Conservation (phyloP, 2,113 vertebrate species). For the Dromiciops gliroides region DNA sequence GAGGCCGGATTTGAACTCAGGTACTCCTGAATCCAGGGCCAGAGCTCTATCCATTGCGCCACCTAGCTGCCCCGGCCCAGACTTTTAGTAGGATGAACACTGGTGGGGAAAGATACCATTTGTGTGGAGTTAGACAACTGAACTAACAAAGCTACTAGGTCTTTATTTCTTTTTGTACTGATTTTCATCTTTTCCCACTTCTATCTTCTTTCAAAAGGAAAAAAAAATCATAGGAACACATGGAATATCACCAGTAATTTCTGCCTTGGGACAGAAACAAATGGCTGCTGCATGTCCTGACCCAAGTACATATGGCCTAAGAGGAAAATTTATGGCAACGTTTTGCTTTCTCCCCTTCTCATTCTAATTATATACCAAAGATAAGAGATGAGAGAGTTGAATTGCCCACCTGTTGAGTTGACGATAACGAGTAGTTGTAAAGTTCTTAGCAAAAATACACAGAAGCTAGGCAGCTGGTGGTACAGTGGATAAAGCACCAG, state of each 20-base stretch:
- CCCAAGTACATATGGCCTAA: background rate
- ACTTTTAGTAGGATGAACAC: background rate
- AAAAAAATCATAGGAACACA: background rate
- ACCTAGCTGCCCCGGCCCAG: no score
- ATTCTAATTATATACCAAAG: background rate
- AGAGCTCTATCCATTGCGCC: no score
- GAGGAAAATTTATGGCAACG: background rate
- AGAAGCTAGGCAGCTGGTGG: no score
- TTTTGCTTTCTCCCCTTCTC: background rate
- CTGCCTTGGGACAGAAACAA: background rate
- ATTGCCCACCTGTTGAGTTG: background rate
- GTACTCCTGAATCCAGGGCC: no score
- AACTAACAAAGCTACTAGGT: background rate
- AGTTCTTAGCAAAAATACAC: background rate
- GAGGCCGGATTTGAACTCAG: no score
- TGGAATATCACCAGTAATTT: background rate
- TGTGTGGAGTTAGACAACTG: background rate
- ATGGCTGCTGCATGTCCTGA: background rate
- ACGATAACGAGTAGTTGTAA: background rate
- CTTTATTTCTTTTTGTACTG: background rate
- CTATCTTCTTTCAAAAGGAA: background rate
- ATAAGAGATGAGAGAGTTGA: background rate
- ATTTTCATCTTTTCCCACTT: background rate
- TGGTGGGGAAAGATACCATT: rapidly evolving
- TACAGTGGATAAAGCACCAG: no score